Evolutionary conservation across 2,888 invertebrate genomes (phyloP).

Genomic region (Campopleginae sp.): DNA sequence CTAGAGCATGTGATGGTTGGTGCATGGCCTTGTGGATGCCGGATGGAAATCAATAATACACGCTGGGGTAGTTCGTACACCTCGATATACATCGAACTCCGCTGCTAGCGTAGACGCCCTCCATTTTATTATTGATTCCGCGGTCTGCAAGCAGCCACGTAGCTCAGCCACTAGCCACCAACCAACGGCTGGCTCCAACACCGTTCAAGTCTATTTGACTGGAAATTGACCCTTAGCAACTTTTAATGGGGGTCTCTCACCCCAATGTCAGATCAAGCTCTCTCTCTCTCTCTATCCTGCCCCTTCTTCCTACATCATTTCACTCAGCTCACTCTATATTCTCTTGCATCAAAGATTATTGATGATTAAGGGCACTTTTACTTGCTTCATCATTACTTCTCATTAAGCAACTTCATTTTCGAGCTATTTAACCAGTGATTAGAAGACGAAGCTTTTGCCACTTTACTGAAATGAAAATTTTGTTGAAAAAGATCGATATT

Average conservation of each 20-base stretch:
- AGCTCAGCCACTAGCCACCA: conserved; percentile 53
- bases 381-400: conserved; percentile 40
- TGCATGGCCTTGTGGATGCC: conserved; percentile 18
- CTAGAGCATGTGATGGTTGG: conserved; percentile 14
- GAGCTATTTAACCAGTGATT: conserved; percentile 3
- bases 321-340: not conserved
- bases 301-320: conserved; percentile 23
- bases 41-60: conserved; percentile 67
- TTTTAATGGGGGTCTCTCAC: conserved; percentile 73
- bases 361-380: conserved; percentile 4
- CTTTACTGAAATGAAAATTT: too few species aligned
- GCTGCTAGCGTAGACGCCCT: conserved; percentile 57
- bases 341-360: conserved; percentile 19
- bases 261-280: conserved; percentile 14
- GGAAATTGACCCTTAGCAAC: conserved; percentile 79
- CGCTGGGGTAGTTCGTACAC: conserved; percentile 56
- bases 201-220: conserved; percentile 78
- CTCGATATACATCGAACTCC: conserved; percentile 49
- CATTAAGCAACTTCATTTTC: conserved; percentile 28
- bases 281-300: too few species aligned
- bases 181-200: conserved; percentile 67
- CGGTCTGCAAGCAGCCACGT: conserved; percentile 64
- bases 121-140: conserved; percentile 76
- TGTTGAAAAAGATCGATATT: too few species aligned
- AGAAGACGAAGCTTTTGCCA: not conserved